Conservation (phyloP, 92 coral and sea anemone genomes). For the Galaxea fascicularis region DNA sequence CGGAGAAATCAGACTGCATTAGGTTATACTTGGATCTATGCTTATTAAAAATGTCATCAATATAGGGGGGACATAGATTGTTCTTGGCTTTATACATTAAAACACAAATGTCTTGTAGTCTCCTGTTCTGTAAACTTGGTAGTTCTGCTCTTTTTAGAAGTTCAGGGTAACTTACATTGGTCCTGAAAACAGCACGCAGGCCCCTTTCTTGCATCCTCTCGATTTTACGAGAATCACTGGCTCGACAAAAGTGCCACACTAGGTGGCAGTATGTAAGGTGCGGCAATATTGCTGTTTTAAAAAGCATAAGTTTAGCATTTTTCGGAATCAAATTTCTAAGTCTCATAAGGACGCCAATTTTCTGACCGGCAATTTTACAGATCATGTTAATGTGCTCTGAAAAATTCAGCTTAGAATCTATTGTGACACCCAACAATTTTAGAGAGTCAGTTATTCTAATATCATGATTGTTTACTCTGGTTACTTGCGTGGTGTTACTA, state of each 20-base stretch:
- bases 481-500: too few species aligned
- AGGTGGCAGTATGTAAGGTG: constrained; percentile 38
- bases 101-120: too few species aligned
- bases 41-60: too few species aligned
- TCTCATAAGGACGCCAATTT: constrained; percentile 42
- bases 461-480: constrained; percentile 15
- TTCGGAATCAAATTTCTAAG: constrained; percentile 43
- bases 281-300: constrained; percentile 44
- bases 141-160: constrained; percentile 42
- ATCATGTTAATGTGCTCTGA: neutral
- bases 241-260: constrained; percentile 40
- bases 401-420: constrained; percentile 46
- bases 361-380: constrained; percentile 41
- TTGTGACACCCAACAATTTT: constrained; percentile 26
- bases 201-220: too few species aligned
- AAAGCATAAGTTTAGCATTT: constrained; percentile 31
- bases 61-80: too few species aligned
- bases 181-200: constrained; percentile 33
- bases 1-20: too few species aligned
- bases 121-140: constrained; percentile 42
- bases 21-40: too few species aligned
- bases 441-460: neutral
- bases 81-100: too few species aligned
- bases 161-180: neutral
- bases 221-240: constrained; percentile 47